A percentile compares a stretch with the other conserved stretches of the same genome.
Conservation (phyloP, 2,888 invertebrate species). For the Harpagoxenus sublaevis region DNA sequence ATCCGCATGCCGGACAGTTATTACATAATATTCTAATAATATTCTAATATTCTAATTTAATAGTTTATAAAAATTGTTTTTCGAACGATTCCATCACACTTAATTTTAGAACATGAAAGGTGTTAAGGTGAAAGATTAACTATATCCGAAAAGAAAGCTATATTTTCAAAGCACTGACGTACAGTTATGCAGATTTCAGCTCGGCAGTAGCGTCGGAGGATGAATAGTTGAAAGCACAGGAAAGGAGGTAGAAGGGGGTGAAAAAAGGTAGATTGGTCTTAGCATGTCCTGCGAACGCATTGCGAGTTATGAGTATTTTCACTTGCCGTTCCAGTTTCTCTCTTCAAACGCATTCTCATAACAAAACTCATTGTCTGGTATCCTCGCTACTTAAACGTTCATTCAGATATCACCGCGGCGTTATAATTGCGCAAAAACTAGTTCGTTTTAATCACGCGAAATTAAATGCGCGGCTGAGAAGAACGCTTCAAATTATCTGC, state of each 20-base stretch:
- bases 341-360: conserved; percentile 15
- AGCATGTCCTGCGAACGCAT: conserved; percentile 29
- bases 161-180: conserved; percentile 49
- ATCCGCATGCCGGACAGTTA: not conserved
- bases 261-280: conserved; percentile 29
- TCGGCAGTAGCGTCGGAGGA: conserved; percentile 55
- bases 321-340: conserved; percentile 42
- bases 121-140: not conserved
- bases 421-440: conserved; percentile 43
- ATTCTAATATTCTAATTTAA: conserved; percentile 1
- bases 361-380: conserved; percentile 58
- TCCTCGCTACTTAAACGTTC: conserved; percentile 57
- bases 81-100: not conserved
- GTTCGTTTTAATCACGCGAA: conserved; percentile 52
- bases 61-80: not conserved
- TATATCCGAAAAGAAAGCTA: conserved; percentile 9
- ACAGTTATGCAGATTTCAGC: conserved; percentile 66
- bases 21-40: not conserved
- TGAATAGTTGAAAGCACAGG: conserved; percentile 61
- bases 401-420: conserved; percentile 44
- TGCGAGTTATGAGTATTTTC: conserved; percentile 35
- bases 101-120: not conserved
- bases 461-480: conserved; percentile 46
- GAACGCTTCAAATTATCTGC: conserved; percentile 55
- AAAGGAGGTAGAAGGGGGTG: not conserved